Evolutionary conservation across 1,140 invertebrate species (phyloP).

Genomic region (Sesamia nonagrioides): DNA sequence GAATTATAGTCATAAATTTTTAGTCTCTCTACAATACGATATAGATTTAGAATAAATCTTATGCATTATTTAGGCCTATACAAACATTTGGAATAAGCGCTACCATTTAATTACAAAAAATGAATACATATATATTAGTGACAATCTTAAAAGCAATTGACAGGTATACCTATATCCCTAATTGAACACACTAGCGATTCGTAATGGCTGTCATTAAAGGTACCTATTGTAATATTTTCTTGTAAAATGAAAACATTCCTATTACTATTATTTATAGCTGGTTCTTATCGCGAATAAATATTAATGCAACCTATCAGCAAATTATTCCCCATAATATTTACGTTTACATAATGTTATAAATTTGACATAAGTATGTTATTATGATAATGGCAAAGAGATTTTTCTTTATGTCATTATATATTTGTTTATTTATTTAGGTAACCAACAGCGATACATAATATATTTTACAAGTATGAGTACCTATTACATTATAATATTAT

Average conservation of each 20-base stretch:
- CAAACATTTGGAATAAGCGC: no score
- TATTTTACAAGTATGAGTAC: no score
- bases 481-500: no score
- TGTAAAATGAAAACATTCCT: slow-evolving; percentile 26
- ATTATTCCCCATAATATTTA: slow-evolving; percentile 16
- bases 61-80: neutral
- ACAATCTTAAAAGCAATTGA: neutral
- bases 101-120: neutral
- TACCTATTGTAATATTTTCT: slow-evolving; percentile 20
- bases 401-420: no score
- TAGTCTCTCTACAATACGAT: no score
- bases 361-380: no score
- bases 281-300: slow-evolving; percentile 23
- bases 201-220: slow-evolving; percentile 14
- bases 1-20: no score
- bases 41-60: no score
- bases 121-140: neutral
- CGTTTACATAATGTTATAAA: slow-evolving; percentile 9
- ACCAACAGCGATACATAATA: no score
- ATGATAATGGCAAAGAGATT: no score
- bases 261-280: slow-evolving; percentile 32
- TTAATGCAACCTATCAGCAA: slow-evolving; percentile 22
- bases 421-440: no score
- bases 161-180: no score
- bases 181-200: slow-evolving; percentile 10